These are phyloP conservation scores for Parapristionchus giblindavisi DNA, from an alignment of 2,888 invertebrate genomes.

Conservation along the genomic window DNA sequence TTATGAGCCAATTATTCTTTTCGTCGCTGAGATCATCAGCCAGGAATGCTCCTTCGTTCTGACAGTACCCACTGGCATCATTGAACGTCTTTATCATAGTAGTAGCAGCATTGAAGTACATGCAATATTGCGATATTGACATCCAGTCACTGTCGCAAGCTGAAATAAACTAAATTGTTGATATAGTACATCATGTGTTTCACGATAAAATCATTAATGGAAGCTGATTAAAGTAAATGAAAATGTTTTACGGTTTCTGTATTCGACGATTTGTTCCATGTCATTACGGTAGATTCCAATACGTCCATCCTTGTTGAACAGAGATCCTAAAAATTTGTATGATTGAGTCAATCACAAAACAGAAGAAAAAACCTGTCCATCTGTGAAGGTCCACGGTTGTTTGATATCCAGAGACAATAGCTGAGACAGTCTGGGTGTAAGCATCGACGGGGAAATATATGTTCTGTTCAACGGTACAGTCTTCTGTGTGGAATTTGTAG, in stretches of 20 bases:
- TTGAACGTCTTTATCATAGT: constrained; percentile 18
- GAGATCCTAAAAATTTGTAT: constrained; percentile 1
- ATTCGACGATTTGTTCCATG: constrained; percentile 22
- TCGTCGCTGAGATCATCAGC: constrained; percentile 52
- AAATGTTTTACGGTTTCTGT: constrained; percentile 14
- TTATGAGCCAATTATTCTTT: constrained; percentile 45
- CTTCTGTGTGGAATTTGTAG: constrained; percentile 19
- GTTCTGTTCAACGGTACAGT: neutral
- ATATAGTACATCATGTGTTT: too few relatives aligned
- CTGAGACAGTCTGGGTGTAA: constrained; percentile 28
- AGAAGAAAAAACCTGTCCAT: neutral
- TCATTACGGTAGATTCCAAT: constrained; percentile 15
- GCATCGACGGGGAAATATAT: constrained; percentile 36
- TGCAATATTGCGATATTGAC: constrained; percentile 50
- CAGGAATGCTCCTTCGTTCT: constrained; percentile 49
- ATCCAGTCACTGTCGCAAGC: constrained; percentile 56
- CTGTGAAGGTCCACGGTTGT: constrained; percentile 12
- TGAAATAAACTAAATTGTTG: neutral
- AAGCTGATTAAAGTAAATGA: too few relatives aligned
- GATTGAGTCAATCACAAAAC: too few relatives aligned
- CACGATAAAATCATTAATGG: too few relatives aligned
- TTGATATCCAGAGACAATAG: constrained; percentile 30
- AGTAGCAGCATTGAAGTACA: constrained; percentile 37
- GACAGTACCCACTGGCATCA: constrained; percentile 41
- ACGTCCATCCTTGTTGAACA: constrained; percentile 7